phyloP scores from a whole-genome alignment of 2,888 invertebrate genomes.

The Aquatica leii region DNA sequence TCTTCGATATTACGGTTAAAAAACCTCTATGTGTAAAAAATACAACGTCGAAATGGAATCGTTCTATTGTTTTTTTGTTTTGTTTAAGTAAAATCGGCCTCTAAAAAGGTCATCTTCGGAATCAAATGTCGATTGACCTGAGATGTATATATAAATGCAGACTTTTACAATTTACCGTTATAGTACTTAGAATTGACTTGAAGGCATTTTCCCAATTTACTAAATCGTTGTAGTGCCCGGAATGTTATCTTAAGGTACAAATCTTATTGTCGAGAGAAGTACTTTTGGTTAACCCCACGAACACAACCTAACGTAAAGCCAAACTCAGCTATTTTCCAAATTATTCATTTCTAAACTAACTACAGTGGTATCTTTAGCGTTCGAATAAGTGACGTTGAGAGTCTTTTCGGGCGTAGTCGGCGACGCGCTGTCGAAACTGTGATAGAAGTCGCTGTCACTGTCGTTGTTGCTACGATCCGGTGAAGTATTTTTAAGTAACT shows the following conservation, averaged over 20 bases:
- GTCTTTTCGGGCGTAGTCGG: constrained; percentile 30
- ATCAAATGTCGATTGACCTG: constrained; percentile 4
- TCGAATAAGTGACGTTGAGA: neutral
- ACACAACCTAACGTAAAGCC: constrained; percentile 33
- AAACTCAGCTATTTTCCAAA: constrained; percentile 54
- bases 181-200: constrained; percentile 17
- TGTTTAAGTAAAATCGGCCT: no score
- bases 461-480: neutral
- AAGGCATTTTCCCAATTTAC: constrained; percentile 10
- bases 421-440: constrained; percentile 26
- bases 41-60: no score
- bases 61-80: no score
- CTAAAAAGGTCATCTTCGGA: neutral
- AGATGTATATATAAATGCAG: constrained; percentile 22
- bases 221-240: neutral
- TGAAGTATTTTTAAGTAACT: neutral
- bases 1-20: no score
- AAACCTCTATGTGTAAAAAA: no score
- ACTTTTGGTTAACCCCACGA: no score
- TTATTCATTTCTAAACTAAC: constrained; percentile 52
- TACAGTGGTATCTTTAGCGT: constrained; percentile 27
- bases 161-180: constrained; percentile 8
- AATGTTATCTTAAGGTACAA: no score
- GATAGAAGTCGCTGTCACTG: constrained; percentile 28
- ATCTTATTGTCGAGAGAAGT: neutral